These are phyloP conservation scores for Acanthurus tractus DNA, from an alignment of 2,797 vertebrate genomes.

Conservation along the genomic window DNA sequence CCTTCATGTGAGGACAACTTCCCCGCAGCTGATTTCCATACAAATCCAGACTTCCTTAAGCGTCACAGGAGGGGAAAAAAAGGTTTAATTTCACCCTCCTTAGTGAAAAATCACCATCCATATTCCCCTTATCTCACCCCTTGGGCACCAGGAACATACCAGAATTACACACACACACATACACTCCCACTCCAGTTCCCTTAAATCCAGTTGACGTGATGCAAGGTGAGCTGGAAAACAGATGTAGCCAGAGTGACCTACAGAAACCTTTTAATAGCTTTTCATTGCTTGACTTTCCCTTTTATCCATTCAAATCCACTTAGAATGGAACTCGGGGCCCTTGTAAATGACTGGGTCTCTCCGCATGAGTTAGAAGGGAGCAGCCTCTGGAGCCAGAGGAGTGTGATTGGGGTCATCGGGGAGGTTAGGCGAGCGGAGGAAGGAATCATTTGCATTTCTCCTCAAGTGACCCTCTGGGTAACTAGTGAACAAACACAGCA, in stretches of 20 bases:
- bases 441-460: constrained; percentile 53
- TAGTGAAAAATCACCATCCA: constrained; percentile 39
- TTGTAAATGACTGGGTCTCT: constrained; percentile 39
- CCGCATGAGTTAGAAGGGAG: constrained; percentile 24
- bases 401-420: constrained; percentile 37
- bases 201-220: constrained; percentile 54
- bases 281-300: constrained; percentile 60
- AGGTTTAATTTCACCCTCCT: constrained; percentile 57
- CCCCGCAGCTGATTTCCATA: constrained; percentile 54
- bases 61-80: constrained; percentile 18
- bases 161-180: constrained; percentile 11
- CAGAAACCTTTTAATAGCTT: constrained; percentile 64
- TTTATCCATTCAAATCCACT: constrained; percentile 69
- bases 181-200: constrained; percentile 33
- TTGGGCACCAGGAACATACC: constrained; percentile 25
- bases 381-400: constrained; percentile 23
- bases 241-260: constrained; percentile 61
- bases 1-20: constrained; percentile 52
- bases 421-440: constrained; percentile 5
- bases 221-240: constrained; percentile 65
- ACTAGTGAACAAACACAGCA: neutral
- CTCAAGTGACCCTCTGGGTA: constrained; percentile 38
- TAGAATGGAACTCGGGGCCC: constrained; percentile 42
- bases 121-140: constrained; percentile 49
- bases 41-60: constrained; percentile 36